A percentile compares a stretch with the other conserved stretches of the same genome.
These are phyloP conservation scores for Sternotherus odoratus DNA, from an alignment of 2,797 vertebrate genomes.

Conservation along the genomic window DNA sequence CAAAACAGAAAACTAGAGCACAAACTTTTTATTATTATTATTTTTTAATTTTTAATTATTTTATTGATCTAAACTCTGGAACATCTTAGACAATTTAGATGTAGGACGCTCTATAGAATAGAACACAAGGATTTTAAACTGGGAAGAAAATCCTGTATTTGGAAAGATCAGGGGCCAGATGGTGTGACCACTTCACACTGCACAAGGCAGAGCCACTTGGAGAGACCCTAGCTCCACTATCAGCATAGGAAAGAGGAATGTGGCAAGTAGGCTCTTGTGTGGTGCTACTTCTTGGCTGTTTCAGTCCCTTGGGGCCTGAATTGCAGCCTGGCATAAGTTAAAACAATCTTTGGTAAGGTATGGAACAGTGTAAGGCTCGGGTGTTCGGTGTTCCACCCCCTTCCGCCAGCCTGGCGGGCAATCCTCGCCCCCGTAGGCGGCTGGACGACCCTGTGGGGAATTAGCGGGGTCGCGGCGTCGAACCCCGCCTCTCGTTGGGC, in stretches of 20 bases:
- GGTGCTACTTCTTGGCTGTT: not conserved
- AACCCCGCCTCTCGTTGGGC: too few relatives aligned
- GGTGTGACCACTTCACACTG: slow-evolving; percentile 7
- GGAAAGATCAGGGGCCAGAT: slow-evolving; percentile 59
- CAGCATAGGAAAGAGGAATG: not conserved
- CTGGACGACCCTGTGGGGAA: too few relatives aligned
- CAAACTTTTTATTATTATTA: slow-evolving; percentile 22
- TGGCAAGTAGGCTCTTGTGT: not conserved
- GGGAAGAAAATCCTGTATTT: slow-evolving; percentile 54
- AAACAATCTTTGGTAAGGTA: accelerated
- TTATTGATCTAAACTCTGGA: not conserved
- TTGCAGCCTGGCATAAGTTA: accelerated
- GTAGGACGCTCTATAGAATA: slow-evolving; percentile 44
- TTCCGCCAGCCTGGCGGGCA: too few relatives aligned
- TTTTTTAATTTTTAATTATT: slow-evolving; percentile 25
- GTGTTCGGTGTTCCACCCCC: too few relatives aligned
- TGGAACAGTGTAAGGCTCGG: too few relatives aligned
- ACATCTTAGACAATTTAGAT: slow-evolving; percentile 47
- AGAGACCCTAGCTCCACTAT: not conserved
- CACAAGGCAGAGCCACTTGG: not conserved
- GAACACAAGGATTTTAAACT: slow-evolving; percentile 43
- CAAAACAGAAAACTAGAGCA: slow-evolving; percentile 68
- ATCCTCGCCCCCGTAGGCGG: too few relatives aligned
- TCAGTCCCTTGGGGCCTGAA: not conserved
- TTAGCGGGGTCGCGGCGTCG: too few relatives aligned